Conservation (phyloP, 2,888 invertebrate species). For the Perithous albicinctus region DNA sequence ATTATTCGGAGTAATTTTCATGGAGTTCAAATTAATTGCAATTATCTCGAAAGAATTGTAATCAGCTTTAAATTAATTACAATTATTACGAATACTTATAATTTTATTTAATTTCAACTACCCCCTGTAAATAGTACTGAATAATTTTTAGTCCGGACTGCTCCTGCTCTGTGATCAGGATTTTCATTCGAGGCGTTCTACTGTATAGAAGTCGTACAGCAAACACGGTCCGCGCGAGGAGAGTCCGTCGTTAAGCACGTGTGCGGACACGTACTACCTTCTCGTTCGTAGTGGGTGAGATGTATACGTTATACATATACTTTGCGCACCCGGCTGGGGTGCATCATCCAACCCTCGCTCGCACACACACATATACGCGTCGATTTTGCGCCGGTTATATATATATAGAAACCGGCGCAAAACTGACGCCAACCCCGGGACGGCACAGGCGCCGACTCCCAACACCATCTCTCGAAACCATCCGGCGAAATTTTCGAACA, state of each 20-base stretch:
- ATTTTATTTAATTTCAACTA: too few species aligned
- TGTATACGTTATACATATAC: slow-evolving; percentile 14
- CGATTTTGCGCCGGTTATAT: too few species aligned
- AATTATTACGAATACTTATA: too few species aligned
- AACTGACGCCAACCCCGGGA: slow-evolving; percentile 8
- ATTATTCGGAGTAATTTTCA: too few species aligned
- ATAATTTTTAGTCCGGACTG: too few species aligned
- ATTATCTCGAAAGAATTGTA: too few species aligned
- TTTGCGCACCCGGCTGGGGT: slow-evolving; percentile 51
- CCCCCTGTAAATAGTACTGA: too few species aligned
- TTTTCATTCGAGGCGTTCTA: neutral
- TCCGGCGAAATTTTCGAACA: slow-evolving; percentile 46
- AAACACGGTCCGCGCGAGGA: slow-evolving; percentile 15
- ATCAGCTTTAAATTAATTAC: too few species aligned
- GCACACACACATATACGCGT: neutral
- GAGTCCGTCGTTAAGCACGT: slow-evolving; percentile 72
- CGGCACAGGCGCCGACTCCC: slow-evolving; percentile 15
- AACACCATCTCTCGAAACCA: slow-evolving; percentile 14
- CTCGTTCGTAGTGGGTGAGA: slow-evolving; percentile 21
- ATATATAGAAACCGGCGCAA: slow-evolving; percentile 44
- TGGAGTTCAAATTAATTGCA: too few species aligned
- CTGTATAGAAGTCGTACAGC: slow-evolving; percentile 27
- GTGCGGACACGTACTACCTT: slow-evolving; percentile 57
- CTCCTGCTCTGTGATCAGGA: too few species aligned
- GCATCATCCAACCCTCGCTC: slow-evolving; percentile 56